A percentile compares a stretch with the other conserved stretches of the same genome.
Evolutionary conservation across 1,140 invertebrate genomes (phyloP).

Genomic region (Drosophila auraria): DNA sequence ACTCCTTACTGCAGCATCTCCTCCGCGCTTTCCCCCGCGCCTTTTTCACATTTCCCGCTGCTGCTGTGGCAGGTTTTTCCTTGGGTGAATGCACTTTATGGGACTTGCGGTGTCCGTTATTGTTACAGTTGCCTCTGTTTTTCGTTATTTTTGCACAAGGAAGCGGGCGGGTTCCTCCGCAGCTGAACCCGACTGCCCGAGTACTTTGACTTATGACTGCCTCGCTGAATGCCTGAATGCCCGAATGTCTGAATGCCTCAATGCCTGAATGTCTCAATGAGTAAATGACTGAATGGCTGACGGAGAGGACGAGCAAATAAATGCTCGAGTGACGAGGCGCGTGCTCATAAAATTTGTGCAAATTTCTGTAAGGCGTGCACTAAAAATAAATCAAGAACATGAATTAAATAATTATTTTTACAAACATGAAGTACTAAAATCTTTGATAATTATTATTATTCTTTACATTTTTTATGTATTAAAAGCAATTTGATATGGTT

Average conservation of each 20-base stretch:
- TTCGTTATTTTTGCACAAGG: constrained; percentile 33
- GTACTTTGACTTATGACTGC: constrained; percentile 50
- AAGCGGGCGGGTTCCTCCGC: constrained; percentile 16
- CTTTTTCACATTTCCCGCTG: constrained; percentile 19
- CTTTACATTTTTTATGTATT: neutral
- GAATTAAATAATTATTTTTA: neutral
- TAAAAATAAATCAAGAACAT: constrained; percentile 1
- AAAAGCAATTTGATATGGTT: neutral
- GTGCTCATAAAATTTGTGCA: constrained; percentile 12
- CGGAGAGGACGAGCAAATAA: constrained; percentile 7
- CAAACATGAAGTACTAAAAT: too few species aligned
- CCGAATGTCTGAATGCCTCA: neutral
- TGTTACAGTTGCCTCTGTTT: constrained; percentile 43
- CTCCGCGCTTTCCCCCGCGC: neutral
- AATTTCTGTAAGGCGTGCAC: neutral
- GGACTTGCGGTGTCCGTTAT: constrained; percentile 55
- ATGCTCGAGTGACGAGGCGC: constrained; percentile 7
- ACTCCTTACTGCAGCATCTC: constrained; percentile 6
- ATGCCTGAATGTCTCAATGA: constrained; percentile 6
- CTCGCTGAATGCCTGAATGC: constrained; percentile 10
- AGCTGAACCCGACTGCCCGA: constrained; percentile 35
- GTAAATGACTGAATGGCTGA: neutral
- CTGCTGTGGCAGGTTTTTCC: constrained; percentile 38
- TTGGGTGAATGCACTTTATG: constrained; percentile 75
- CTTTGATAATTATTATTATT: rapidly evolving